phyloP scores from a whole-genome alignment of 2,888 invertebrate genomes.

The Eilema sororculum region DNA sequence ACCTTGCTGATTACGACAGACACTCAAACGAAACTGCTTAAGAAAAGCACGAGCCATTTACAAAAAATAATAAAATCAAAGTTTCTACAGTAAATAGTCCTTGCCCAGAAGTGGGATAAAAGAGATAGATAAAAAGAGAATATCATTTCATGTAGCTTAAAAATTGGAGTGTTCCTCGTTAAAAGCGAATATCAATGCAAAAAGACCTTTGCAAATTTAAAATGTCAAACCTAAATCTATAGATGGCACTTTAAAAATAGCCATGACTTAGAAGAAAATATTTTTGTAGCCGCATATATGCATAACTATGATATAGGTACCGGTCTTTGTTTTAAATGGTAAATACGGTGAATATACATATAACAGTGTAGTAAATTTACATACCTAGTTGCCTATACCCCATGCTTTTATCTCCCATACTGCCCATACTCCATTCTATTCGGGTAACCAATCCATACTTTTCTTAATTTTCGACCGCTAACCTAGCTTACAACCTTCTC shows the following conservation, averaged over 20 bases:
- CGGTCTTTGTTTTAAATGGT: background rate
- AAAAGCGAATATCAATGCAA: background rate
- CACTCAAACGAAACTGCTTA: constrained; percentile 1
- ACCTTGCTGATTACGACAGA: background rate
- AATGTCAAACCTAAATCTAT: constrained; percentile 24
- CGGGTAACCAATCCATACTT: background rate
- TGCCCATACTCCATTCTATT: background rate
- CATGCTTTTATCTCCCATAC: background rate
- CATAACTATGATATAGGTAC: background rate
- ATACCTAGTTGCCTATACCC: background rate
- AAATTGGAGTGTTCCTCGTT: too few species aligned
- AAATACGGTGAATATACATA: background rate
- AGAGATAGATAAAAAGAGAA: too few species aligned
- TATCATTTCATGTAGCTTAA: too few species aligned
- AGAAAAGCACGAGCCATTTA: background rate
- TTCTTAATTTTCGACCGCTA: background rate
- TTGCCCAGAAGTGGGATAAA: too few species aligned
- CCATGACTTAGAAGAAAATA: background rate
- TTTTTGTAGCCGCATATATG: too few species aligned
- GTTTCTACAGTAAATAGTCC: background rate
- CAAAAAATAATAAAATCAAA: background rate
- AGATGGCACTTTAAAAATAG: constrained; percentile 14
- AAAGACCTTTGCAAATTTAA: constrained; percentile 1
- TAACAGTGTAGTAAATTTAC: too few species aligned
- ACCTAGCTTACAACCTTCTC: background rate